phyloP scores from a whole-genome alignment of 1,140 invertebrate genomes.

The Trachymyrmex septentrionalis region DNA sequence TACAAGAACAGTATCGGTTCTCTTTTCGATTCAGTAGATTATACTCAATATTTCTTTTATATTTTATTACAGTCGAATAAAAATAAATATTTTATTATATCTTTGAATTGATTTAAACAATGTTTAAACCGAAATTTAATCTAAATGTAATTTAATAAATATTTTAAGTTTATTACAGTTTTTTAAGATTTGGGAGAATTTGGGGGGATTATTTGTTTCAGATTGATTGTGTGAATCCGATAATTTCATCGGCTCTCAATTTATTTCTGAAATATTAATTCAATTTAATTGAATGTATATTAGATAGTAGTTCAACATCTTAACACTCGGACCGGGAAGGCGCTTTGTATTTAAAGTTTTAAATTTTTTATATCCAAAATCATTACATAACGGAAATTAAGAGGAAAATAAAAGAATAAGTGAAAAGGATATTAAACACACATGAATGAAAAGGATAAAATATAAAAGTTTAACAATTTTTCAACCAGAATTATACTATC shows the following conservation, averaged over 20 bases:
- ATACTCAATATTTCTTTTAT: background rate
- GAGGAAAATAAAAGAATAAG: background rate
- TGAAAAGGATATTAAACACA: background rate
- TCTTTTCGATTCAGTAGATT: constrained; percentile 56
- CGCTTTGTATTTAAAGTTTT: too few relatives aligned
- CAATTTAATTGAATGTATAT: too few relatives aligned
- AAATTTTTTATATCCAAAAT: background rate
- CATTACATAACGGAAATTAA: background rate
- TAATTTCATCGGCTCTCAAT: too few relatives aligned
- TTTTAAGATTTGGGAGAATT: too few relatives aligned
- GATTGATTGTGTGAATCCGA: too few relatives aligned
- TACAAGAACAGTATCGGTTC: constrained; percentile 74
- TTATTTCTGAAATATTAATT: too few relatives aligned
- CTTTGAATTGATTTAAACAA: background rate
- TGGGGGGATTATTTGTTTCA: too few relatives aligned
- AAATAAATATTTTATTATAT: background rate
- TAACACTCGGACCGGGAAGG: too few relatives aligned
- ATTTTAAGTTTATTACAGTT: too few relatives aligned
- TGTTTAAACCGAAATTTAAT: background rate
- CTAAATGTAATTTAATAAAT: constrained; percentile 8
- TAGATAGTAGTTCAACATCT: too few relatives aligned
- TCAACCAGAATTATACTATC: background rate
- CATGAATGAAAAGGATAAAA: too few relatives aligned
- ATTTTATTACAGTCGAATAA: background rate
- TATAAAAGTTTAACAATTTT: background rate